A percentile compares a stretch with the other conserved stretches of the same genome.
These are phyloP conservation scores for Ondatra zibethicus DNA, from an alignment of 2,113 vertebrate genomes.

Conservation along the genomic window DNA sequence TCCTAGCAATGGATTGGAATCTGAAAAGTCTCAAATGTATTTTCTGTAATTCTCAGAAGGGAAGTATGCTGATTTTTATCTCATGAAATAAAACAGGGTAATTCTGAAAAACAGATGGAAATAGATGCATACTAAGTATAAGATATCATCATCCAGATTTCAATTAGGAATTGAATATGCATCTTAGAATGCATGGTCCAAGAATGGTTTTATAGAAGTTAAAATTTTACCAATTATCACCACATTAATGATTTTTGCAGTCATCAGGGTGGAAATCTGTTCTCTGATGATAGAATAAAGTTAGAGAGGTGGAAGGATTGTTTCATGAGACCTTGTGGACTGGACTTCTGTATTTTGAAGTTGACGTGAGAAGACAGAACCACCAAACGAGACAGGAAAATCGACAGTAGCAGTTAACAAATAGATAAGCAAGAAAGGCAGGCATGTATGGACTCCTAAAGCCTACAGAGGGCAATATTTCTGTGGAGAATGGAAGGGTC, in stretches of 20 bases:
- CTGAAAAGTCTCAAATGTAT: background rate
- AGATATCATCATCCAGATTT: background rate
- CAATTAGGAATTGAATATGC: background rate
- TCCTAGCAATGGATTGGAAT: background rate
- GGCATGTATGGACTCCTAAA: background rate
- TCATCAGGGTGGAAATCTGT: background rate
- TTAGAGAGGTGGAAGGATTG: background rate
- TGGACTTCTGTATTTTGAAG: conserved; percentile 1
- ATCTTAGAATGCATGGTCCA: background rate
- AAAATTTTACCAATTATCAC: background rate
- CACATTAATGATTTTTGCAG: background rate
- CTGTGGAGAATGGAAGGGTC: background rate
- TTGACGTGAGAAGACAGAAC: background rate
- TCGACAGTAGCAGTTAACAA: background rate
- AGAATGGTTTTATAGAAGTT: conserved; percentile 1
- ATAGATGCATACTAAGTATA: background rate
- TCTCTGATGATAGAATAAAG: background rate
- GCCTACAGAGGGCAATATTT: background rate
- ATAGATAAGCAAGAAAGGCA: background rate
- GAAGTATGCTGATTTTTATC: background rate
- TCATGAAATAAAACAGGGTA: background rate
- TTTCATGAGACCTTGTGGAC: background rate
- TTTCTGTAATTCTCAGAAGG: background rate
- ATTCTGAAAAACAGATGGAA: background rate
- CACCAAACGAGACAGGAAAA: background rate